Base-by-base conservation (phyloP, 1,140 invertebrate species). In the Papilio dardanus region DNA sequence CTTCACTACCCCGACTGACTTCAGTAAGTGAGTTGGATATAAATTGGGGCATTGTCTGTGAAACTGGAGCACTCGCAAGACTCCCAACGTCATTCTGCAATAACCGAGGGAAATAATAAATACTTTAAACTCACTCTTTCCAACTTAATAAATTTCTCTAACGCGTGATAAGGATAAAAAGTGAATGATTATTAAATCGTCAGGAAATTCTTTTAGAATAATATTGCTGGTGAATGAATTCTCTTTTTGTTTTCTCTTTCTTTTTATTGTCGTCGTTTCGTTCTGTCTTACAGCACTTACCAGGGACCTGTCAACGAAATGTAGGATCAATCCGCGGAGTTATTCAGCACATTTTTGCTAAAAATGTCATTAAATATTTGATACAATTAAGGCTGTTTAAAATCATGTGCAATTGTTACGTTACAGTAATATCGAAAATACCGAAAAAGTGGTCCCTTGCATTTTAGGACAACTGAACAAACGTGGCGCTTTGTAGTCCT, bases 11-110 rank as follows among this genome's bases (percentile, higher is more conserved):
- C 79, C 82, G 80, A 84, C 83, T 83, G 87, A 88, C 87, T 88
- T 80, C 85, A 88, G 84, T 93, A 91, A 93, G 86, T 91, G 91
- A 92, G 91, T 92, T 91, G 90, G 88, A 87, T 91, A 91, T 92
- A 93, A 91, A 92, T 92, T 93, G 86, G 89, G 88, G 88, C 91
- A 93, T 92, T 93, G 90, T 93, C 90, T 92, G 90, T 85, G 88
- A 91, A 92, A 90, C 91, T 92, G 84, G 91, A 92, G 86, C 89
- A 86, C 83, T 89, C 83, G 83, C 84, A 81, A 81, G 85, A 86
- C 87, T 89, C 87, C 88, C 81, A 82, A 86, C 81, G 81, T 83
- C 74, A 89, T 91, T 91, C 86, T 89, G 88, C 88, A 89, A 89
- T 80, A 77, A 33, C 71, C 81, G 80, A 78, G 84, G 84, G 85